Conservation (phyloP, 2,888 invertebrate species). For the Cataglyphis livida region DNA sequence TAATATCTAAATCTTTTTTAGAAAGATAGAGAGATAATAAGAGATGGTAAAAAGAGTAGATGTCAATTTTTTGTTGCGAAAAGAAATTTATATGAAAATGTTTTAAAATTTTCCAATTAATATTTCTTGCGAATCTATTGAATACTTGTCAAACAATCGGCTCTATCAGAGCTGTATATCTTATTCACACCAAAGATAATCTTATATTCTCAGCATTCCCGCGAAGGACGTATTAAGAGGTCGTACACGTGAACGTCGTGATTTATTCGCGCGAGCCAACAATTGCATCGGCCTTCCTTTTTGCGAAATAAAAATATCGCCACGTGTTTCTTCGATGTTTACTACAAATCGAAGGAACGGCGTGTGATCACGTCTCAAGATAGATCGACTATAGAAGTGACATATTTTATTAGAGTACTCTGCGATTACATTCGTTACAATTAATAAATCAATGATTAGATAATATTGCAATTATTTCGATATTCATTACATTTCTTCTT, state of each 20-base stretch:
- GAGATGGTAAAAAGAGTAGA: not conserved
- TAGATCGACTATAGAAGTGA: not conserved
- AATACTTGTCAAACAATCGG: not conserved
- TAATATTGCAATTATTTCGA: not conserved
- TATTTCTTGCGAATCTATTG: not conserved
- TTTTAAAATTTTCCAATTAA: not conserved
- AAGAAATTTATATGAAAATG: not conserved
- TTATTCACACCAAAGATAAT: not conserved
- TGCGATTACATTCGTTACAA: not conserved
- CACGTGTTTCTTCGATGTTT: slow-evolving; percentile 16
- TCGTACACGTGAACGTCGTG: not conserved
- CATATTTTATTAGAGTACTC: not conserved
- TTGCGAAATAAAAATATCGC: slow-evolving; percentile 1
- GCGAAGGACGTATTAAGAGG: slow-evolving; percentile 13
- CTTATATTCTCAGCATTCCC: not conserved
- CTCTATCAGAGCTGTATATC: slow-evolving; percentile 1
- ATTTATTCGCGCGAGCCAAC: not conserved
- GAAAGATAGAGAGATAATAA: not conserved
- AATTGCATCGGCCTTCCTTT: not conserved
- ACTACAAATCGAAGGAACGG: not conserved
- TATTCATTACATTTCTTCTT: not conserved
- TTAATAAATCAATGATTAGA: not conserved
- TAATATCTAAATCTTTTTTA: not conserved
- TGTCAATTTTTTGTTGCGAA: not conserved
- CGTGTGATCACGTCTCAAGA: not conserved